Percentiles rank a stretch among this genome's conserved stretches.
These are phyloP conservation scores for Copidosoma floridanum DNA, from an alignment of 1,140 invertebrate species.

Conservation along the genomic window DNA sequence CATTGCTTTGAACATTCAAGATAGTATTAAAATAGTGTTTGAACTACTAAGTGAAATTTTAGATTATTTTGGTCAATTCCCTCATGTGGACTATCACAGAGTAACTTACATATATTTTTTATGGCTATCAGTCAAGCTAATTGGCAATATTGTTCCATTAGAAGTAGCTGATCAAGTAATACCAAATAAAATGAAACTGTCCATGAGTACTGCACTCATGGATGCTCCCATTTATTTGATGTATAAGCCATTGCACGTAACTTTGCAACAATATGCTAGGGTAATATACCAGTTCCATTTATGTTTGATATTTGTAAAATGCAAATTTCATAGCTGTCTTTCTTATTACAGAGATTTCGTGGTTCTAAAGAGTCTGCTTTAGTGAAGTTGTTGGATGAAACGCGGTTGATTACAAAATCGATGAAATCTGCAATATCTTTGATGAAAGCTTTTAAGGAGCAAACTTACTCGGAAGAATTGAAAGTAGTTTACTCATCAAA, in stretches of 20 bases:
- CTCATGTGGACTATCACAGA: constrained; percentile 38
- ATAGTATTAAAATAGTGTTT: constrained; percentile 42
- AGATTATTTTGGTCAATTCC: constrained; percentile 39
- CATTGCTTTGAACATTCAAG: constrained; percentile 38
- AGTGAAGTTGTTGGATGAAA: constrained; percentile 43
- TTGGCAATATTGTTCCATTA: constrained; percentile 44
- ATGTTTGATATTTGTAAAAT: constrained; percentile 6
- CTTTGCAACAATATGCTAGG: constrained; percentile 42
- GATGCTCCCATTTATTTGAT: constrained; percentile 48
- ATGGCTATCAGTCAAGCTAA: constrained; percentile 38
- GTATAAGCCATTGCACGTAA: constrained; percentile 37
- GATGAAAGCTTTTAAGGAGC: constrained; percentile 29
- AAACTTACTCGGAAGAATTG: constrained; percentile 31
- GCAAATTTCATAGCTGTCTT: constrained; percentile 1
- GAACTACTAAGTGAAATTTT: constrained; percentile 41
- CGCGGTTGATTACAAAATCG: constrained; percentile 38
- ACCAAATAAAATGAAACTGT: constrained; percentile 40
- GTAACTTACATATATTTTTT: constrained; percentile 44
- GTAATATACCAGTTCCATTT: constrained; percentile 30
- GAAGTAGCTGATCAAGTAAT: constrained; percentile 43
- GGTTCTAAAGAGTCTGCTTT: constrained; percentile 30
- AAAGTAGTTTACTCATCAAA: constrained; percentile 40
- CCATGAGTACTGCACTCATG: constrained; percentile 37
- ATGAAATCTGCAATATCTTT: constrained; percentile 45
- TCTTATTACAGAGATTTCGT: constrained; percentile 38